These are phyloP conservation scores for Agrochola circellaris DNA, from an alignment of 2,888 invertebrate genomes.

Conservation along the genomic window DNA sequence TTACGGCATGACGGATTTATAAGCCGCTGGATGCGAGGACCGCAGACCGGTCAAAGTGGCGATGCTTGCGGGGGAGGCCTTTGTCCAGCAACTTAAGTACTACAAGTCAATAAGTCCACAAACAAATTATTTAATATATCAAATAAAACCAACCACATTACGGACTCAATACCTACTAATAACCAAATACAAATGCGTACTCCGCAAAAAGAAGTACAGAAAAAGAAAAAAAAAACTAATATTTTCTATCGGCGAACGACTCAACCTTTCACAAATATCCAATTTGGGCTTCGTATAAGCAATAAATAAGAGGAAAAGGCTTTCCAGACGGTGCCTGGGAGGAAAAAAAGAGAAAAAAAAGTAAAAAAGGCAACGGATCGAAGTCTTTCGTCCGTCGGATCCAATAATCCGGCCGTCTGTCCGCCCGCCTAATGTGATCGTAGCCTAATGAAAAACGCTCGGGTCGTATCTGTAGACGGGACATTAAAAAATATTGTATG, in stretches of 20 bases:
- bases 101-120: too few species aligned
- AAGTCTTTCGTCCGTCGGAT: conserved; percentile 90
- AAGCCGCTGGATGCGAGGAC: too few species aligned
- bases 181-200: conserved; percentile 56
- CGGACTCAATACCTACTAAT: conserved; percentile 30
- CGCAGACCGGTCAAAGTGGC: too few species aligned
- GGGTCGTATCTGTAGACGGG: conserved; percentile 73
- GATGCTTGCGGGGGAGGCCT: too few species aligned
- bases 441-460: conserved; percentile 90
- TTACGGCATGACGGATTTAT: neutral
- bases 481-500: neutral
- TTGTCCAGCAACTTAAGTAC: too few species aligned
- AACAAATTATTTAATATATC: neutral
- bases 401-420: conserved; percentile 90
- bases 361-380: conserved; percentile 88
- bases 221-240: conserved; percentile 73
- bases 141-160: conserved; percentile 24
- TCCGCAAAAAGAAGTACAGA: conserved; percentile 64
- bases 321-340: conserved; percentile 87
- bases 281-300: conserved; percentile 90
- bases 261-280: conserved; percentile 89
- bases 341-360: conserved; percentile 76
- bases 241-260: conserved; percentile 83
- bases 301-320: conserved; percentile 91
- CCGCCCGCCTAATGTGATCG: conserved; percentile 90